Evolutionary conservation across 2,888 invertebrate species (phyloP), one percentile per base, ranked within the genome.

Genomic region (Ectemnius continuus): DNA sequence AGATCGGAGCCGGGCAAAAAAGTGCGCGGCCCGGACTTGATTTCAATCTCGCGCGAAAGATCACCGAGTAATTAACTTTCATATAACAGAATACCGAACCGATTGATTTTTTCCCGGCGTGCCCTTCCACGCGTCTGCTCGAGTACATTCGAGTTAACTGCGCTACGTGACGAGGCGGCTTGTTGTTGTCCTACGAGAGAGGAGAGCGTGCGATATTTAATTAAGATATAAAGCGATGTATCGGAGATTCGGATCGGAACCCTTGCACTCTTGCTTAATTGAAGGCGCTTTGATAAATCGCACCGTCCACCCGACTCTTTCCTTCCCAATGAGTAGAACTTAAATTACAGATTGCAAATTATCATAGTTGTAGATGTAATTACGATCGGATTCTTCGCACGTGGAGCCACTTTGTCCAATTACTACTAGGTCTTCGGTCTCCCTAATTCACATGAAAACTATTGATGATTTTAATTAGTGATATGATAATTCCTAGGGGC

Each of bases 171-270:
- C 36, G 36, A 36, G 8, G 36, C 36, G 36, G 36, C 36, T 36
- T 36, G 36, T 36, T 36, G 36, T 36, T 36, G 36, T 36, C 36
- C 36, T 36, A 11, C 36, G 8, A 36, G 8, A 36, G 36, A 36
- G 36, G 36, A 36, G 36, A 36, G 36, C 36, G n/a, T 52, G 52
- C 52, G 65, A 65, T 70, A 47, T 66, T 71, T 62, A 67, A 71
- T 71, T 66, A 61, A 58, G 48, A 66, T 62, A 47, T 26, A 65
- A 16, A 13, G 5, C 8, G 4, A 13, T 23, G 13, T 48, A 26
- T 58, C 20, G 36, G 20, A 45, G 47, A 62, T 68, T 62, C 57
- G 62, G 26, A 3, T 13, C 47, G 18, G 26, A 68, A 58, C 46
- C 23, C 26, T 46, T 62, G 16, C 14, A 57, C 23, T 11, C 6